phyloP scores from a whole-genome alignment of 2,797 vertebrate genomes.

The Cichlasoma orientale region DNA sequence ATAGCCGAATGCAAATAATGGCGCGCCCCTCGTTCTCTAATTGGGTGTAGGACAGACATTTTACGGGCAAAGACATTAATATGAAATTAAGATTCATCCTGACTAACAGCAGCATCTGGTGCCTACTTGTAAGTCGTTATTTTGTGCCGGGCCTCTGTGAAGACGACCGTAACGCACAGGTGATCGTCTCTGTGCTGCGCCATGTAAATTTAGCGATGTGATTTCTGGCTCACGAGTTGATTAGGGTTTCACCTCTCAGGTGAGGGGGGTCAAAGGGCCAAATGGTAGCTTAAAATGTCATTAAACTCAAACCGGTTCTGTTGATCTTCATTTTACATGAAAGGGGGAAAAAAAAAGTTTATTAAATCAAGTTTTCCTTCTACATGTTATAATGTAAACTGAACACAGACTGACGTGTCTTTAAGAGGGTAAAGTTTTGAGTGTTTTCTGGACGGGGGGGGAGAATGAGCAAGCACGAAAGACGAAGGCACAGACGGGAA shows the following conservation, averaged over 20 bases:
- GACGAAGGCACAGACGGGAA: constrained; percentile 51
- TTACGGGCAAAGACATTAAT: constrained; percentile 66
- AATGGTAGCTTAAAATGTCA: neutral
- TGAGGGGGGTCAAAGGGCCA: constrained; percentile 6
- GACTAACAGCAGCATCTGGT: constrained; percentile 44
- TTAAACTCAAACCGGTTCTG: neutral
- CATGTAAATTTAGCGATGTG: neutral
- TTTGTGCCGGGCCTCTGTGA: neutral
- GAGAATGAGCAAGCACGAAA: constrained; percentile 44
- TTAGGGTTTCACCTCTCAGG: neutral
- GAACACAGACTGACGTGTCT: constrained; percentile 15
- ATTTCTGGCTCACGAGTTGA: neutral
- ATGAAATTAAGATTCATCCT: constrained; percentile 74
- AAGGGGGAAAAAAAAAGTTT: neutral
- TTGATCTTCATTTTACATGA: neutral
- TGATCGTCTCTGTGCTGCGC: constrained; percentile 2
- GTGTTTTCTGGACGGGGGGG: constrained; percentile 1
- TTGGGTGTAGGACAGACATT: constrained; percentile 72
- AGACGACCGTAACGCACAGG: neutral
- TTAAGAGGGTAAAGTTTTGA: neutral
- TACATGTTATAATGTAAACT: neutral
- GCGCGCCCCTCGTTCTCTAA: constrained; percentile 75
- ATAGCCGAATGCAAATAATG: constrained; percentile 75
- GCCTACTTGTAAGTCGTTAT: constrained; percentile 42
- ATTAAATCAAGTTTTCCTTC: neutral